Evolutionary conservation across 2,113 vertebrate genomes (phyloP), one percentile per base, ranked within the genome.

Genomic region (Corvus hawaiiensis): DNA sequence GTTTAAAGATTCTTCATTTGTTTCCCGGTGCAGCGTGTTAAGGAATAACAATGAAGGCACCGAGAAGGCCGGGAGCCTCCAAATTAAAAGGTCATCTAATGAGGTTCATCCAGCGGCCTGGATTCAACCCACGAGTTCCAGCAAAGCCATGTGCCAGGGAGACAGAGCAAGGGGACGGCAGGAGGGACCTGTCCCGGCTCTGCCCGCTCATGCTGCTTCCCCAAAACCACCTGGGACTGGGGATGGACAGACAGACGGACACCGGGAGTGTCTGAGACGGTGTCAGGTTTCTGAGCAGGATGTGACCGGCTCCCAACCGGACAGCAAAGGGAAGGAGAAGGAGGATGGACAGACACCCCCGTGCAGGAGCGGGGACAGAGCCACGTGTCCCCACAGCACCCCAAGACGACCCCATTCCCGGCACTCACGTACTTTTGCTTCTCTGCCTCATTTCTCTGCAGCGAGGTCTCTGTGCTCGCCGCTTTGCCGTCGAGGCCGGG

Each of bases 381-480:
- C 20, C 15, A 1, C 0, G 4, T 0, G 11, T 33, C 3, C 15
- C 27, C 33, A 1, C 7, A 11, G 51, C 16, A 4, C 28, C 75
- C 79, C 41, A 1, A 1, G 22, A 6, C 1, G 6, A 6, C n/a
- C 61, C 78, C 16, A 0, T 5, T 2, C 1, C 35, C 3, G 2
- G 10, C 49, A 84, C 92, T 92, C 97, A 98, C 98, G 97, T 97
- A 99, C 99, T 98, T 98, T 59, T 99, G 98, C 77, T 98, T 98
- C 87, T 98, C 98, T n/a, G 97, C 97, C 96, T 98, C 98, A 98
- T 99, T 97, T 96, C 98, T 98, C 89, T 98, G 98, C 94, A 97
- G 97, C 71, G 97, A 98, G 89, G 98, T 93, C 63, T 98, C 98
- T 24, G 97, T 86, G 71, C 98, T 93, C 56, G 96, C 96, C 28